Evolutionary conservation across 2,797 vertebrate species (phyloP).

Genomic region (Chromis chromis): DNA sequence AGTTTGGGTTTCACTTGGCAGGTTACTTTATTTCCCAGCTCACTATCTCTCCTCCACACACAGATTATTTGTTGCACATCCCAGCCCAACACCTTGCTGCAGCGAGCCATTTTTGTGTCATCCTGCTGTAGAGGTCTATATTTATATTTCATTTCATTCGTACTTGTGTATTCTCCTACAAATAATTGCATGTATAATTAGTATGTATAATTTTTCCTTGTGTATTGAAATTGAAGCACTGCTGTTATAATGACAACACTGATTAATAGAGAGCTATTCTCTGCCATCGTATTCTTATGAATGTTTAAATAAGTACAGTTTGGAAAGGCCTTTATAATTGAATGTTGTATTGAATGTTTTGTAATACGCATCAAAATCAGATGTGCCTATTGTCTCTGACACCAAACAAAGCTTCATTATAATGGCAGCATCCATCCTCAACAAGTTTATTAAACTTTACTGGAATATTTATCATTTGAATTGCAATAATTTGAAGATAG

Average conservation of each 20-base stretch:
- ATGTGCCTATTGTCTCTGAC: neutral
- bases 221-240: neutral
- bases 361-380: neutral
- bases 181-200: neutral
- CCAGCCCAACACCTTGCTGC: neutral
- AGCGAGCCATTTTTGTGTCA: slow-evolving; percentile 4
- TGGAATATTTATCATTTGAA: neutral
- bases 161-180: neutral
- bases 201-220: too few species aligned
- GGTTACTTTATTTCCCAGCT: neutral
- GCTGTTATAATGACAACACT: neutral
- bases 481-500: neutral
- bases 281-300: neutral
- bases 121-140: neutral
- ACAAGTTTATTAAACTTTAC: neutral
- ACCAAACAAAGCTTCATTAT: neutral
- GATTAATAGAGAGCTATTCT: neutral
- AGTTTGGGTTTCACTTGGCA: neutral
- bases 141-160: neutral
- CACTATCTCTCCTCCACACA: neutral
- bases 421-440: neutral
- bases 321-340: neutral
- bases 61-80: slow-evolving; percentile 6
- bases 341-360: neutral
- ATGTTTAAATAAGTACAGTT: neutral